phyloP scores from a whole-genome alignment of 2,113 vertebrate genomes.

The Halcyon senegalensis region DNA sequence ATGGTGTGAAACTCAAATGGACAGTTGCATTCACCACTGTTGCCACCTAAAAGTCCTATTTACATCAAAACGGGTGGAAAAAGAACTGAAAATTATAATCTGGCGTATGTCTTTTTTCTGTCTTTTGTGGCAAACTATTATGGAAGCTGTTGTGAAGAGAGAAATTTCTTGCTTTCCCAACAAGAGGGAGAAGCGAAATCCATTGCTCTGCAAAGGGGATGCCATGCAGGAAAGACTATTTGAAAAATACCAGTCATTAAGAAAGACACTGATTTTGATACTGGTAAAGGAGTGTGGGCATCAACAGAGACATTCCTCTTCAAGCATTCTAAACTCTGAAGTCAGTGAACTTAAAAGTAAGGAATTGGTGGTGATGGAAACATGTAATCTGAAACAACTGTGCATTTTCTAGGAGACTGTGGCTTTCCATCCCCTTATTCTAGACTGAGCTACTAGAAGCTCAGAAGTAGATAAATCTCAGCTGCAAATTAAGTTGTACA shows the following conservation, averaged over 20 bases:
- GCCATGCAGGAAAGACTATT: neutral
- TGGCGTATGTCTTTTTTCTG: neutral
- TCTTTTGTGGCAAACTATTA: neutral
- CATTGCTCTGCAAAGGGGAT: neutral
- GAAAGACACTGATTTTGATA: neutral
- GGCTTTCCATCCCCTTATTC: neutral
- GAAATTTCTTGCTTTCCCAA: neutral
- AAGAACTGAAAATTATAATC: neutral
- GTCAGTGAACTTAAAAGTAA: neutral
- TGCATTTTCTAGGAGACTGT: neutral
- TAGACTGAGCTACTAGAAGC: neutral
- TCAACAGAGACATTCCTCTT: neutral
- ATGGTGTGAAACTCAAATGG: neutral
- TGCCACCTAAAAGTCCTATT: neutral
- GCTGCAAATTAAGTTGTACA: neutral
- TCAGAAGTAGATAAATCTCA: neutral
- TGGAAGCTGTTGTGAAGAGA: neutral
- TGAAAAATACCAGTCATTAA: neutral
- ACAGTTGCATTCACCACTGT: neutral
- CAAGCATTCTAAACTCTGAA: neutral
- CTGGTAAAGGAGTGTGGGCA: neutral
- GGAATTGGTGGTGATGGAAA: neutral
- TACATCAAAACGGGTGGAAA: slow-evolving; percentile 1
- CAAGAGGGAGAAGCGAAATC: neutral
- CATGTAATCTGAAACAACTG: neutral